Evolutionary conservation across 2,113 vertebrate genomes (phyloP).

Genomic region (Ciconia boyciana): DNA sequence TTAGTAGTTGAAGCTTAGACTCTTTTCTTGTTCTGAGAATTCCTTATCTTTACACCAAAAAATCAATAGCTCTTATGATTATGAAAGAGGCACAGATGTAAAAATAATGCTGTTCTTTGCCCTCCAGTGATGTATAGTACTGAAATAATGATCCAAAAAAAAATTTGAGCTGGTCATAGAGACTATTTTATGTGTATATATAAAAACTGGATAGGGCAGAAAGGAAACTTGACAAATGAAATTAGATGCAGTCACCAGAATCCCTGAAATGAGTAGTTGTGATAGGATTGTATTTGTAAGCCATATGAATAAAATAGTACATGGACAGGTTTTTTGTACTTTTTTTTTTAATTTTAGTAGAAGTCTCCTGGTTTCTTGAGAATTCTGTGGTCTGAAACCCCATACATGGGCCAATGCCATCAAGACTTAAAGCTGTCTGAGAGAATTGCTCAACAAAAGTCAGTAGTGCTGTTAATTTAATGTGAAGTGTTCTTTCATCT

Average conservation of each 20-base stretch:
- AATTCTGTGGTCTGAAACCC: neutral
- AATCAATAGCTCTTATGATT: neutral
- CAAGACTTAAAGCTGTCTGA: neutral
- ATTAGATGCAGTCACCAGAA: neutral
- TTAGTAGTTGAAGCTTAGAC: neutral
- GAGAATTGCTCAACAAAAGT: neutral
- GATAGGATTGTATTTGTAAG: neutral
- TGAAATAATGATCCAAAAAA: neutral
- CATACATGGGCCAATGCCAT: accelerated
- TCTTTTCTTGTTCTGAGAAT: neutral
- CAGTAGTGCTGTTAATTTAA: neutral
- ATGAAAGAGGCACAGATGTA: neutral
- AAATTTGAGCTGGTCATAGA: neutral
- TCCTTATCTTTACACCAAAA: neutral
- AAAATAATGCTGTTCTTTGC: neutral
- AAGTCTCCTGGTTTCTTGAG: neutral
- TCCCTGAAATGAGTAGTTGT: neutral
- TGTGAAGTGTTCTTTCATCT: neutral
- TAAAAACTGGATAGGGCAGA: neutral
- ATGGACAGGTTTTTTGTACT: accelerated
- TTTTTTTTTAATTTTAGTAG: neutral
- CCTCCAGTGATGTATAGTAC: neutral
- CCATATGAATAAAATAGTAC: neutral
- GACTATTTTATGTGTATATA: neutral
- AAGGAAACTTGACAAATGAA: neutral